phyloP scores from a whole-genome alignment of 2,113 vertebrate species.

The Hippocampus zosterae region DNA sequence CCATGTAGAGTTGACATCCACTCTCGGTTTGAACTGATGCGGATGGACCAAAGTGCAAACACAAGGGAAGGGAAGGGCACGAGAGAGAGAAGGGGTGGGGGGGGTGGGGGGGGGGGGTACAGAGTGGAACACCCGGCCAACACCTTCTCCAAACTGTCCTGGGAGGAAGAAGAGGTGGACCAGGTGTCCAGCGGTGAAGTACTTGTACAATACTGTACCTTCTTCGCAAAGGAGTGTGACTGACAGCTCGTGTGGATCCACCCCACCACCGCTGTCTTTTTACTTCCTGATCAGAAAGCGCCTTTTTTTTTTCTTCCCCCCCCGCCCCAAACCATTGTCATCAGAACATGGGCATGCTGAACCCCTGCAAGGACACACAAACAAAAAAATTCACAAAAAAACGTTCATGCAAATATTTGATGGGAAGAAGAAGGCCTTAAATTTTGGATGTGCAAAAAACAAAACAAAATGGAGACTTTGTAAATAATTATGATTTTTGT shows the following conservation, averaged over 20 bases:
- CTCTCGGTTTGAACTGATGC: slow-evolving; percentile 32
- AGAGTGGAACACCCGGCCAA: slow-evolving; percentile 1
- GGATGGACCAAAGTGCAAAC: slow-evolving; percentile 43
- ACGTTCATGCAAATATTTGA: not conserved
- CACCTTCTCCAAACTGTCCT: not conserved
- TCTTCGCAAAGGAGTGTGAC: slow-evolving; percentile 78
- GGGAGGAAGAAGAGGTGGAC: not conserved
- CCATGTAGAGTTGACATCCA: slow-evolving; percentile 53
- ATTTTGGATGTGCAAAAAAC: too few species aligned
- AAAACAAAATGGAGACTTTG: not conserved
- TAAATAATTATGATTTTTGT: not conserved
- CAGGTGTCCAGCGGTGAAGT: slow-evolving; percentile 21
- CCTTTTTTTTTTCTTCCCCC: slow-evolving; percentile 59
- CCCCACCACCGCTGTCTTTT: slow-evolving; percentile 16
- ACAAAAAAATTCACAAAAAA: not conserved
- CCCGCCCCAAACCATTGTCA: slow-evolving; percentile 53
- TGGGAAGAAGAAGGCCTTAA: too few species aligned
- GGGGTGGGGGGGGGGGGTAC: not conserved
- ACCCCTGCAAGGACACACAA: slow-evolving; percentile 78
- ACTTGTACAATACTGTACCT: slow-evolving; percentile 28
- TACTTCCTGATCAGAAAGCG: slow-evolving; percentile 62
- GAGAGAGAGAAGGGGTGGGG: too few species aligned
- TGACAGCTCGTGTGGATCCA: slow-evolving; percentile 79
- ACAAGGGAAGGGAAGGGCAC: slow-evolving; percentile 32
- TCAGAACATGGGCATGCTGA: slow-evolving; percentile 99